These are phyloP conservation scores for Ptilonorhynchus violaceus DNA, from an alignment of 2,113 vertebrate species.

Conservation along the genomic window DNA sequence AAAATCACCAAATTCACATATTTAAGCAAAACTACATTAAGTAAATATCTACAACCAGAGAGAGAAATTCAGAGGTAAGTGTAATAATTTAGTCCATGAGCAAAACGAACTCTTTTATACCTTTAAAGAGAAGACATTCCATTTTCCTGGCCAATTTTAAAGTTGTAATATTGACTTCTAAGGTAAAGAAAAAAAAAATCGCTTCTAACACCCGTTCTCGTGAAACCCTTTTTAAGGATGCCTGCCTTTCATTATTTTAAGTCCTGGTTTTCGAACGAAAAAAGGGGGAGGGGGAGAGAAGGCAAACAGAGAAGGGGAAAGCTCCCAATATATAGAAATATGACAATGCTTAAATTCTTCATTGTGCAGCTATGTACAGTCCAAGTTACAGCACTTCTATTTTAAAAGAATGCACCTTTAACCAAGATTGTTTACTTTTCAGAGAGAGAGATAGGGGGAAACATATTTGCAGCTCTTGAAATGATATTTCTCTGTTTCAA, in stretches of 20 bases:
- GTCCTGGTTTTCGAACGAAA: slow-evolving; percentile 3
- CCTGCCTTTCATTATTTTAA: slow-evolving; percentile 61
- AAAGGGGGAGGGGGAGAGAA: background rate
- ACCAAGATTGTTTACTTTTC: slow-evolving; percentile 3
- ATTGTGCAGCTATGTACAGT: background rate
- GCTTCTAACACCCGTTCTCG: background rate
- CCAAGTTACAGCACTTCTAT: background rate
- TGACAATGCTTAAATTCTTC: background rate
- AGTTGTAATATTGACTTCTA: slow-evolving; percentile 42
- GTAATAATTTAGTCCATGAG: slow-evolving; percentile 69
- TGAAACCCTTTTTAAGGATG: slow-evolving; percentile 19
- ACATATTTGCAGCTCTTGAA: background rate
- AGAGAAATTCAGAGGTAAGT: slow-evolving; percentile 71
- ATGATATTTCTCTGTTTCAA: slow-evolving; percentile 7
- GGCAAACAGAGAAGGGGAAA: background rate
- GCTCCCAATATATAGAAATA: background rate
- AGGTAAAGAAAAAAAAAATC: background rate
- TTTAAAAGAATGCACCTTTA: slow-evolving; percentile 4
- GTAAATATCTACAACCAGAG: slow-evolving; percentile 69
- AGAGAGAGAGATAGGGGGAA: background rate
- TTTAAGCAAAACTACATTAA: slow-evolving; percentile 72
- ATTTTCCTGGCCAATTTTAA: slow-evolving; percentile 66
- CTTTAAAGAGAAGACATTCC: slow-evolving; percentile 56
- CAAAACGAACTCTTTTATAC: slow-evolving; percentile 57
- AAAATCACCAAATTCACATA: slow-evolving; percentile 64